Conservation (phyloP, 2,888 invertebrate genomes). For the Hemistola chrysoprasaria region DNA sequence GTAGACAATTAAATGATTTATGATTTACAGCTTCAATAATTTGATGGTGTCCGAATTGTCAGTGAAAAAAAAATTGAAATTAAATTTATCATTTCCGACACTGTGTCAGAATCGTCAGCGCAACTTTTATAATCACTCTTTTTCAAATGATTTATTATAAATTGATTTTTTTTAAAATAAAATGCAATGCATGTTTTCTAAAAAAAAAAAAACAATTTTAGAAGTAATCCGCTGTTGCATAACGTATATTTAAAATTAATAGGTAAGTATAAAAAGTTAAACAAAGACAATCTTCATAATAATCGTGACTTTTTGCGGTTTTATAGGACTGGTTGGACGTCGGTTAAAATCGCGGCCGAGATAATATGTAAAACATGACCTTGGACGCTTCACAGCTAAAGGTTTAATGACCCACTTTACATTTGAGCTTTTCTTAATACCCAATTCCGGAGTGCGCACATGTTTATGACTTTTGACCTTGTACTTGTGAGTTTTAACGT, state of each 20-base stretch:
- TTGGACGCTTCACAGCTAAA: conserved; percentile 39
- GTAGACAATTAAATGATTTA: too few species aligned
- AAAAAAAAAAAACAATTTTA: too few species aligned
- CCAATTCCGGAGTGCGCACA: conserved; percentile 25
- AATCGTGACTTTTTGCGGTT: conserved; percentile 39
- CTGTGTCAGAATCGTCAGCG: too few species aligned
- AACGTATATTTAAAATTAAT: conserved; percentile 37
- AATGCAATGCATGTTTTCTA: too few species aligned
- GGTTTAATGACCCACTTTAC: conserved; percentile 60
- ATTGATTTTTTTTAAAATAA: too few species aligned
- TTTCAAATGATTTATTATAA: too few species aligned
- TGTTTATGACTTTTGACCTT: conserved; percentile 8
- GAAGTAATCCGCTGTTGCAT: too few species aligned
- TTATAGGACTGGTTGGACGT: conserved; percentile 37
- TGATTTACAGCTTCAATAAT: too few species aligned
- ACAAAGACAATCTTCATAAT: conserved; percentile 45
- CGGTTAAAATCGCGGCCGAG: conserved; percentile 38
- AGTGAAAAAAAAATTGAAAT: too few species aligned
- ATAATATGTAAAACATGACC: conserved; percentile 49
- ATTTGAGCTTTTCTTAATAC: conserved; percentile 23
- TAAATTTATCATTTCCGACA: too few species aligned
- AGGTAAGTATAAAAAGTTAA: conserved; percentile 44
- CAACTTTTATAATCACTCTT: too few species aligned
- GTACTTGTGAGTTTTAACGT: conserved; percentile 3
- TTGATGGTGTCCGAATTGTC: too few species aligned